phyloP scores from a whole-genome alignment of 2,888 invertebrate species.

The Molorchus minor region DNA sequence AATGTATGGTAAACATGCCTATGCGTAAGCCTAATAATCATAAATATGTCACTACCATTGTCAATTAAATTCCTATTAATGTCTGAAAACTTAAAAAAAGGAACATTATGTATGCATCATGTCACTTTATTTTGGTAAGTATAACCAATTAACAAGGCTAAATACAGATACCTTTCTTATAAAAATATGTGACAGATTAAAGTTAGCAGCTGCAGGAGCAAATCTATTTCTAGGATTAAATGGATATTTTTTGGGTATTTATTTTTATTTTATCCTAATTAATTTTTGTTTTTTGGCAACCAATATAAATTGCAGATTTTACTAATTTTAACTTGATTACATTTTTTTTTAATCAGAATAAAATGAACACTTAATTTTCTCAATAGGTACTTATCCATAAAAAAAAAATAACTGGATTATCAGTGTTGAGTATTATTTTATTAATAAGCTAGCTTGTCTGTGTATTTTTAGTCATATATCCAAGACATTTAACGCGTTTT shows the following conservation, averaged over 20 bases:
- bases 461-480: too few species aligned
- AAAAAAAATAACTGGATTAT: too few species aligned
- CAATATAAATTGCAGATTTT: too few species aligned
- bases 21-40: conserved; percentile 62
- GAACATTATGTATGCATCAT: conserved; percentile 49
- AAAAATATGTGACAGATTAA: conserved; percentile 41
- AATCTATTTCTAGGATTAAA: conserved; percentile 59
- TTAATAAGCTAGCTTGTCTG: too few species aligned
- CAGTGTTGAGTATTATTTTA: too few species aligned
- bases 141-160: conserved; percentile 33
- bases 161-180: conserved; percentile 42
- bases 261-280: conserved; percentile 60
- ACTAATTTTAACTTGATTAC: too few species aligned
- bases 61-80: conserved; percentile 64
- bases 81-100: conserved; percentile 60
- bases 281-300: conserved; percentile 60
- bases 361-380: too few species aligned
- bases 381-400: too few species aligned
- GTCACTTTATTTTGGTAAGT: conserved; percentile 38
- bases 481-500: too few species aligned
- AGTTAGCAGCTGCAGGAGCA: conserved; percentile 55
- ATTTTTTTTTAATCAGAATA: too few species aligned
- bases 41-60: conserved; percentile 64
- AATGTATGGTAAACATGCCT: conserved; percentile 65
- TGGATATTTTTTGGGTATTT: conserved; percentile 56